phyloP scores from a whole-genome alignment of 2,797 vertebrate species.

The Alectoris magna region DNA sequence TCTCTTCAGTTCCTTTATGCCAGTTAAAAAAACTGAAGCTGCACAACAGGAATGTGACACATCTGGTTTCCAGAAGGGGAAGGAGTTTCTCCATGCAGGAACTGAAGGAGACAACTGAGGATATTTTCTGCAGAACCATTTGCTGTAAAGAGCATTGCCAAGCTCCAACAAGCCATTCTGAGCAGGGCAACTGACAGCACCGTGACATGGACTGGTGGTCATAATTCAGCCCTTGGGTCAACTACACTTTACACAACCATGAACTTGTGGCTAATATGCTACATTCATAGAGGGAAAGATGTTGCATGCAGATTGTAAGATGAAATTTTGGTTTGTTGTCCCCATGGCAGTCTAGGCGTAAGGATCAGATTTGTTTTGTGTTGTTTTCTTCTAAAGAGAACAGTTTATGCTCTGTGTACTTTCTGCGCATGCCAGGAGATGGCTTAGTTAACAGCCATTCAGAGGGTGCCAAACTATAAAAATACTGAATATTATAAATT shows the following conservation, averaged over 20 bases:
- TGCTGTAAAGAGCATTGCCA: neutral
- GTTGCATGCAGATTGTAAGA: neutral
- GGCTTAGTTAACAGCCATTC: neutral
- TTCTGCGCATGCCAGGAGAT: neutral
- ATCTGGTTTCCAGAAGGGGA: neutral
- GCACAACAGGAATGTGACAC: fast-evolving
- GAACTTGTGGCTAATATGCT: neutral
- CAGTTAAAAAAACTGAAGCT: neutral
- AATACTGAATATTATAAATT: neutral
- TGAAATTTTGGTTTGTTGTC: neutral
- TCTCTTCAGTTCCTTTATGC: neutral
- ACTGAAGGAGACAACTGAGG: neutral
- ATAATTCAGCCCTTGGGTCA: fast-evolving
- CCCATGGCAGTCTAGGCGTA: neutral
- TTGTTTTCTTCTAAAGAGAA: neutral
- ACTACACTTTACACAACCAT: neutral
- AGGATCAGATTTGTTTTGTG: neutral
- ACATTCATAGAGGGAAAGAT: neutral
- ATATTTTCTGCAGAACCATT: neutral
- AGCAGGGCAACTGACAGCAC: neutral
- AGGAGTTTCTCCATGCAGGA: neutral
- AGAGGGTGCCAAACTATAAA: neutral
- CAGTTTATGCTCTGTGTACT: fast-evolving
- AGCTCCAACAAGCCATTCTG: neutral
- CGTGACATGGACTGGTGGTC: neutral